A percentile compares a stretch with the other conserved stretches of the same genome.
phyloP scores from a whole-genome alignment of 2,113 vertebrate species.

The Malurus melanocephalus region DNA sequence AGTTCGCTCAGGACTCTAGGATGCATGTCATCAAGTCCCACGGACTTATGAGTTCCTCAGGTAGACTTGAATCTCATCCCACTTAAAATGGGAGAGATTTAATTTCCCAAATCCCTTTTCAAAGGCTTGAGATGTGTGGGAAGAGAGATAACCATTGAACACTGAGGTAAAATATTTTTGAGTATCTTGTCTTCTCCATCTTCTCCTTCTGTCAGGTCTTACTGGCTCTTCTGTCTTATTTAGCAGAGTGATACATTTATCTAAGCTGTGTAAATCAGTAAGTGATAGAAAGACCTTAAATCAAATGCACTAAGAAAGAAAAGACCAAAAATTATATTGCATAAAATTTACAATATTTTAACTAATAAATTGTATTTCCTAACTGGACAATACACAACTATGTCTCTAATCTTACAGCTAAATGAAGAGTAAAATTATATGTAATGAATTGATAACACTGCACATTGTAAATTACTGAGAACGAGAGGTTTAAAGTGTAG shows the following conservation, averaged over 20 bases:
- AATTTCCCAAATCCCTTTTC: not conserved
- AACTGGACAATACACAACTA: not conserved
- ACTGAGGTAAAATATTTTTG: not conserved
- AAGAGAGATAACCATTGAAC: not conserved
- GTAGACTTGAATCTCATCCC: not conserved
- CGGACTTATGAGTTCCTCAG: accelerated
- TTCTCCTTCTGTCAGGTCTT: no score
- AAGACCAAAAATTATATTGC: not conserved
- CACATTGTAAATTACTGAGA: not conserved
- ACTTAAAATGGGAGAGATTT: not conserved
- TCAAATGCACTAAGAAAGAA: not conserved
- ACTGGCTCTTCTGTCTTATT: not conserved
- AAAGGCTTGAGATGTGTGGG: not conserved
- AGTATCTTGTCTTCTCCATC: not conserved
- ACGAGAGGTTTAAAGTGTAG: not conserved
- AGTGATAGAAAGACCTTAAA: not conserved
- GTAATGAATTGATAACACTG: not conserved
- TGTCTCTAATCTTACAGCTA: not conserved
- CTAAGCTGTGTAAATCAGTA: not conserved
- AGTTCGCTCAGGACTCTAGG: not conserved
- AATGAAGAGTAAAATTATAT: constrained; percentile 7
- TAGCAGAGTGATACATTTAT: not conserved
- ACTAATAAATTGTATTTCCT: not conserved
- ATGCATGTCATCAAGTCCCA: accelerated
- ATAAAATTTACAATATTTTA: not conserved